Base-by-base conservation (phyloP, 2,888 invertebrate genomes). In the Thalpophila matura region DNA sequence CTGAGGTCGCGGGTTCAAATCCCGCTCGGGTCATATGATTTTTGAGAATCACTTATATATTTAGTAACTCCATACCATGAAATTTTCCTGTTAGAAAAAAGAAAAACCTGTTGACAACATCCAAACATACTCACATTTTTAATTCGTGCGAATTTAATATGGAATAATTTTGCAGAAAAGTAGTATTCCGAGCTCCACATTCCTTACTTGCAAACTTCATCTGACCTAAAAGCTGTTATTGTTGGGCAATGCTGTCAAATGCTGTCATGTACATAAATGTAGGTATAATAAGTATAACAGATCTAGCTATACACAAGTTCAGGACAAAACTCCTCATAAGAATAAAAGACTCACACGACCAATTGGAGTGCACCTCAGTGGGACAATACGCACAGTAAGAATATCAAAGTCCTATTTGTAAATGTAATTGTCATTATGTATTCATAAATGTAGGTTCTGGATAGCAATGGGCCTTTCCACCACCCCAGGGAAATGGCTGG, bases 391-490 rank as follows among this genome's bases (percentile, higher is more conserved):
- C 51, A 51, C 31, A 71, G 55, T 47, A 72, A 67, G 50, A 67
- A 75, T 78, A 68, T 74, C 51, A 70, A 74, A 59, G 61, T 69
- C 65, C 76, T 74, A 70, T 77, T 75, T 71, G 56, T 76, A 78
- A 79, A 80, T 77, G 74, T 78, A 76, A 76, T 79, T 80, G 71
- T 49, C 63, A 75, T 84, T 74, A 76, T 80, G 79, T 83, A 84
- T 83, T 83, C 77, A 83, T 81, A 79, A 71, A 75, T 74, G 63
- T 77, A 74, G 66, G 64, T 65, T 55, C 69, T 64, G 61, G 49
- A 68, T 66, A 70, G 69, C 69, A 67, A 60, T 68, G 58, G 61
- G 61, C 53, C 51, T 57, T 46, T 40, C 20, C 18, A 26, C 49
- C 31, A 18, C 33, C 14, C 77, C 12, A 29, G 80, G 72, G 78